Conservation (phyloP, 2,113 vertebrate genomes). For the Grantiella picta region DNA sequence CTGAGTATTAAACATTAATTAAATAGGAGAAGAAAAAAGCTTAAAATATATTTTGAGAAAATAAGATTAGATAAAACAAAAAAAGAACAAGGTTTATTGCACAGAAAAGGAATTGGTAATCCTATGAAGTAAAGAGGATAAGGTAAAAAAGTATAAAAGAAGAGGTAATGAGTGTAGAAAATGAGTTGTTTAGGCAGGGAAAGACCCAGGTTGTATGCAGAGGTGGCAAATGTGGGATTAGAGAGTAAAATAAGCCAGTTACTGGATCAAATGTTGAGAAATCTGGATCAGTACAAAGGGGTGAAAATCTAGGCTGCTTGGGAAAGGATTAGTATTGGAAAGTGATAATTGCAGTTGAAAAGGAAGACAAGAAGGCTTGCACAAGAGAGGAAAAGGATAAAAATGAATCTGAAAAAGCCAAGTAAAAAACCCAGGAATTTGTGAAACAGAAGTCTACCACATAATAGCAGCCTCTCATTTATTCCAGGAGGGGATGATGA, state of each 20-base stretch:
- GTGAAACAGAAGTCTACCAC: neutral
- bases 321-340: constrained; percentile 38
- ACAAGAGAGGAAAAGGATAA: neutral
- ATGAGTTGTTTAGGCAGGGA: neutral
- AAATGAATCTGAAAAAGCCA: neutral
- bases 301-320: constrained; percentile 33
- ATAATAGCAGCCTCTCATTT: neutral
- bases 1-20: constrained; percentile 26
- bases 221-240: neutral
- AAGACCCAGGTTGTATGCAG: neutral
- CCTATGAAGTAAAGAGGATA: neutral
- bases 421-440: neutral
- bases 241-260: constrained; percentile 24
- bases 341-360: constrained; percentile 27
- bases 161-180: neutral
- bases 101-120: constrained; percentile 26
- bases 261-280: constrained; percentile 19
- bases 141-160: neutral
- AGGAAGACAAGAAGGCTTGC: neutral
- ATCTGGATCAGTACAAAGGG: constrained; percentile 29
- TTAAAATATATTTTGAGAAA: neutral
- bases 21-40: neutral
- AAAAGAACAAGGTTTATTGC: constrained; percentile 1
- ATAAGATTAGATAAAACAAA: constrained; percentile 35
- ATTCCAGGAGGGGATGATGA: neutral